A percentile compares a stretch with the other conserved stretches of the same genome.
These are phyloP conservation scores for Frieseomelitta varia DNA, from an alignment of 1,140 invertebrate genomes.

Conservation along the genomic window DNA sequence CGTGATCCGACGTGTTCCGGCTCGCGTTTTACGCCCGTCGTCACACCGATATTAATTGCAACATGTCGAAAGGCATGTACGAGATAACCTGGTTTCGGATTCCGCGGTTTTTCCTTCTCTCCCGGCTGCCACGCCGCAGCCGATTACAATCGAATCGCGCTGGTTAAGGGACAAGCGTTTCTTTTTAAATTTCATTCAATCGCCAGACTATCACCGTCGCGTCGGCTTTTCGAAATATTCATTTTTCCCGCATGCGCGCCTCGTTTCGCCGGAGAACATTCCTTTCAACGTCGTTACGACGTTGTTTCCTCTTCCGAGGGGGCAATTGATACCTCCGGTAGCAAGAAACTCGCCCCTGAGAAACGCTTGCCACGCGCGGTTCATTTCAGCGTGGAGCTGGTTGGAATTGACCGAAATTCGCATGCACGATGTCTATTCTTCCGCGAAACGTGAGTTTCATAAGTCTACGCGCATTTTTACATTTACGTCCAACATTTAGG, in stretches of 20 bases:
- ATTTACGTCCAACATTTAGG: background rate
- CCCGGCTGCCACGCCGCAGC: background rate
- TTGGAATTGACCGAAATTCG: background rate
- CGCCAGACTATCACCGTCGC: background rate
- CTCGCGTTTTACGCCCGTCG: constrained; percentile 23
- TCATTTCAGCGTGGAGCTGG: too few relatives aligned
- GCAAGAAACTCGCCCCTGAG: background rate
- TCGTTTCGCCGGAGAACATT: background rate
- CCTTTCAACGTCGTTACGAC: background rate
- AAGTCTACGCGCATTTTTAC: background rate
- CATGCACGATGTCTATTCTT: background rate
- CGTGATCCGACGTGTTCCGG: constrained; percentile 39
- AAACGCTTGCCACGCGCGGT: background rate
- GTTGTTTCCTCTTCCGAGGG: background rate
- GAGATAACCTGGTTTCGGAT: constrained; percentile 33
- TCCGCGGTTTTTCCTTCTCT: background rate
- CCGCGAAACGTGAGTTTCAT: background rate
- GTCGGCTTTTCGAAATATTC: background rate
- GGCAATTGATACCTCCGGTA: constrained; percentile 1
- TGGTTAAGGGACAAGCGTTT: background rate
- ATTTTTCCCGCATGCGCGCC: background rate
- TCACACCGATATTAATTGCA: constrained; percentile 61
- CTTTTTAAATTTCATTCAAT: constrained; percentile 21
- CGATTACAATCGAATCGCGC: constrained; percentile 21
- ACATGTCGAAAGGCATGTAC: constrained; percentile 64